phyloP scores from a whole-genome alignment of 2,888 invertebrate genomes.

The Xestoiulus laeticollis region DNA sequence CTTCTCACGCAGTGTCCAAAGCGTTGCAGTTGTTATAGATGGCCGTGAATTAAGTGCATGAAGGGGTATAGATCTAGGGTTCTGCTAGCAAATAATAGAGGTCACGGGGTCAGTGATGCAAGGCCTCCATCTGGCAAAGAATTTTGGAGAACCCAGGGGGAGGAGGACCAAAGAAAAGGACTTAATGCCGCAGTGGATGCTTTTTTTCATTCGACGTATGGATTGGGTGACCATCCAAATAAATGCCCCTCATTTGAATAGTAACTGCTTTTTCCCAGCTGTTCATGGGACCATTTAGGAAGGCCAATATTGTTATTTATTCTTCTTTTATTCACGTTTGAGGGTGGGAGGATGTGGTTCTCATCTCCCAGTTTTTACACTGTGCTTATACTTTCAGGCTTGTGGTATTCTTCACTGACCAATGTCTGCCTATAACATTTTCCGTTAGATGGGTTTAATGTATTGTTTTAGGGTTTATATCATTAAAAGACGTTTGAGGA shows the following conservation, averaged over 20 bases:
- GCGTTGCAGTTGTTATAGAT: neutral
- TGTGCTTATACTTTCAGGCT: too few relatives aligned
- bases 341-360: neutral
- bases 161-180: neutral
- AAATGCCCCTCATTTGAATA: slow-evolving; percentile 29
- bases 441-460: too few relatives aligned
- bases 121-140: slow-evolving; percentile 36
- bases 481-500: too few relatives aligned
- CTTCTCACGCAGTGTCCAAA: slow-evolving; percentile 24
- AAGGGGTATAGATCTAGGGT: slow-evolving; percentile 18
- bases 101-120: slow-evolving; percentile 13
- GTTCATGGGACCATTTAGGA: neutral
- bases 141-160: slow-evolving; percentile 17
- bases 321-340: neutral
- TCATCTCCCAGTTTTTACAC: neutral
- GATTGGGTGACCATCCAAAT: slow-evolving; percentile 31
- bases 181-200: slow-evolving; percentile 4
- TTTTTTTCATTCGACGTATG: neutral
- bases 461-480: too few relatives aligned
- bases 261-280: slow-evolving; percentile 33
- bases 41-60: neutral
- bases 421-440: too few relatives aligned
- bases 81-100: neutral
- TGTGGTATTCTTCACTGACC: too few relatives aligned
- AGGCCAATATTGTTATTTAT: slow-evolving; percentile 35